These are phyloP conservation scores for Thunnus maccoyii DNA, from an alignment of 2,113 vertebrate genomes.

Conservation along the genomic window DNA sequence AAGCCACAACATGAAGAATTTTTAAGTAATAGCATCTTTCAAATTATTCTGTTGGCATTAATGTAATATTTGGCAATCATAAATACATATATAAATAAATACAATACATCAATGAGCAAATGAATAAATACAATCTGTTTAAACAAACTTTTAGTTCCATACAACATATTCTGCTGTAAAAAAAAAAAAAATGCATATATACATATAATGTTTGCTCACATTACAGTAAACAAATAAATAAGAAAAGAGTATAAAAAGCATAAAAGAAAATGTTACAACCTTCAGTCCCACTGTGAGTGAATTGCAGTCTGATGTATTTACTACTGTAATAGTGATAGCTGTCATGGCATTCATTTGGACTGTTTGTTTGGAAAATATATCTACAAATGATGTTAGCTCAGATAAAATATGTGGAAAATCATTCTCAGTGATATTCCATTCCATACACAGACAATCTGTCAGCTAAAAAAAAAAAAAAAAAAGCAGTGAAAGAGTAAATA, in stretches of 20 bases:
- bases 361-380: constrained; percentile 24
- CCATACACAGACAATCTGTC: constrained; percentile 26
- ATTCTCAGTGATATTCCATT: constrained; percentile 18
- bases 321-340: not conserved
- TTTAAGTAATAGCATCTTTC: not conserved
- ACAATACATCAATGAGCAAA: not conserved
- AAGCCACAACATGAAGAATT: not conserved
- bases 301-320: constrained; percentile 2
- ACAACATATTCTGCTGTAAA: not conserved
- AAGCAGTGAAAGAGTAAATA: constrained; percentile 26
- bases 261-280: not conserved
- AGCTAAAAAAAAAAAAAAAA: not conserved
- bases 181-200: too few species aligned
- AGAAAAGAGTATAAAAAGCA: not conserved
- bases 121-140: not conserved
- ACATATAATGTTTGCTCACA: not conserved
- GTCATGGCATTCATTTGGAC: constrained; percentile 8
- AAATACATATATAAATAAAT: not conserved
- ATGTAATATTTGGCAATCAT: not conserved
- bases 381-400: constrained; percentile 4
- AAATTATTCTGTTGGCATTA: not conserved
- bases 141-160: too few species aligned
- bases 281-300: not conserved
- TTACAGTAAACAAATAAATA: not conserved
- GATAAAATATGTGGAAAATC: constrained; percentile 19